Evolutionary conservation across 2,797 vertebrate genomes (phyloP), one percentile per base, ranked within the genome.

Genomic region (Microctenopoma lineatum): DNA sequence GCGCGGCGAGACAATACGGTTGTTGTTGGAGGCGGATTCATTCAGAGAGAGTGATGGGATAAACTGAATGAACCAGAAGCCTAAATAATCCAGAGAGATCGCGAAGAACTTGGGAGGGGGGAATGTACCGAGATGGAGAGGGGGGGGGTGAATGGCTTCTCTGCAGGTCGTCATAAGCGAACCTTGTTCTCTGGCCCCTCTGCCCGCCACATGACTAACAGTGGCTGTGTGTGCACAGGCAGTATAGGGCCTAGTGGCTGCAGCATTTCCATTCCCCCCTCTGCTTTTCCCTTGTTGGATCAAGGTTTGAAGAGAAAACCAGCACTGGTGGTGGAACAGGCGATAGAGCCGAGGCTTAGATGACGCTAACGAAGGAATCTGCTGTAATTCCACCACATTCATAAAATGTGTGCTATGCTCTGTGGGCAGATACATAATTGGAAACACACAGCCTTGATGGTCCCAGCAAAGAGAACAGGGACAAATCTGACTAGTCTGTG

Each of bases 141-240:
- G 59, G 74, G 59, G 77, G 51, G 79, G 66, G 55, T 59, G 56
- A 11, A 59, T 44, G 56, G 66, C 66, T 77, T 68, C 75, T 75
- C 70, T 70, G 73, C 77, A 57, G 75, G 73, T 70, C 48, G 62
- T 84, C 80, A 93, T 85, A 91, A 92, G 73, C 83, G 83, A 88
- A 82, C 84, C 91, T 92, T 92, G 89, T 92, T 91, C 89, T 81
- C 81, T 8, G 69, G 64, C 75, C 66, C 64, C 55, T 44, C 63
- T 71, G 68, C 65, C 52, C 52, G 60, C 77, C 85, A 68, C 80
- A 72, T 59, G 70, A 71, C 81, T 56, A 87, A 88, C 89, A 85
- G 89, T 84, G 65, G 70, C 83, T 58, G 75, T 87, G 88, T 91
- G 81, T 90, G 56, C 78, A 77, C 76, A 15, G 73, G 63, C 71